Conservation (phyloP, 2,797 vertebrate genomes). For the Myotis findleyi region DNA sequence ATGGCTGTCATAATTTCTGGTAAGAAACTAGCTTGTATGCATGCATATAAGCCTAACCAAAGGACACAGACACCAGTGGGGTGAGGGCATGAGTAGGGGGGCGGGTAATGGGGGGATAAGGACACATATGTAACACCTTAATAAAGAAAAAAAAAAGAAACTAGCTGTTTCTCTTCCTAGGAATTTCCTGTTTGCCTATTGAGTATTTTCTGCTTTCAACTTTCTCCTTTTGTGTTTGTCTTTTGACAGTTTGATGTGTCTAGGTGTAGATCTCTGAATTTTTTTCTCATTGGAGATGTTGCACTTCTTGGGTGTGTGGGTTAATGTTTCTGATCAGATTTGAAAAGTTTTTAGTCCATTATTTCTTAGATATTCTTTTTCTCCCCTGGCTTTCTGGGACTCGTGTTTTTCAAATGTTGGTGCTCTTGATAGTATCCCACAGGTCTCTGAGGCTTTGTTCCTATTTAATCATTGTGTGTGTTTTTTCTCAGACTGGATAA, state of each 20-base stretch:
- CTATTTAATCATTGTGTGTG: neutral
- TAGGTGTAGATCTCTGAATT: neutral
- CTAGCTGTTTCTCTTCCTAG: neutral
- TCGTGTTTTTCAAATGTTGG: neutral
- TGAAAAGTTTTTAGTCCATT: neutral
- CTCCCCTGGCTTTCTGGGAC: neutral
- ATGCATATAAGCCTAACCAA: too few species aligned
- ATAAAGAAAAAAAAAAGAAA: neutral
- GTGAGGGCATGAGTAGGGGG: too few species aligned
- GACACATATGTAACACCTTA: too few species aligned
- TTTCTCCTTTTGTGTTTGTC: neutral
- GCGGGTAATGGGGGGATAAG: too few species aligned
- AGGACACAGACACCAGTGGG: too few species aligned
- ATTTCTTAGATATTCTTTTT: constrained; percentile 25
- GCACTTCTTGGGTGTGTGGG: neutral
- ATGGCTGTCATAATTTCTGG: neutral
- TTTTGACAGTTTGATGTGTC: neutral
- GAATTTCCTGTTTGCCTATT: neutral
- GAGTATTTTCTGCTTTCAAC: neutral
- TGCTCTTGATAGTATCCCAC: neutral
- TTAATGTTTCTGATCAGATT: neutral
- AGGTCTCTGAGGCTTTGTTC: neutral
- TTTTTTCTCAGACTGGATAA: neutral
- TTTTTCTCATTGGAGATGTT: neutral
- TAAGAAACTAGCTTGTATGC: neutral